These are phyloP conservation scores for Drosophila prolongata DNA, from an alignment of 2,888 invertebrate genomes.

Conservation along the genomic window DNA sequence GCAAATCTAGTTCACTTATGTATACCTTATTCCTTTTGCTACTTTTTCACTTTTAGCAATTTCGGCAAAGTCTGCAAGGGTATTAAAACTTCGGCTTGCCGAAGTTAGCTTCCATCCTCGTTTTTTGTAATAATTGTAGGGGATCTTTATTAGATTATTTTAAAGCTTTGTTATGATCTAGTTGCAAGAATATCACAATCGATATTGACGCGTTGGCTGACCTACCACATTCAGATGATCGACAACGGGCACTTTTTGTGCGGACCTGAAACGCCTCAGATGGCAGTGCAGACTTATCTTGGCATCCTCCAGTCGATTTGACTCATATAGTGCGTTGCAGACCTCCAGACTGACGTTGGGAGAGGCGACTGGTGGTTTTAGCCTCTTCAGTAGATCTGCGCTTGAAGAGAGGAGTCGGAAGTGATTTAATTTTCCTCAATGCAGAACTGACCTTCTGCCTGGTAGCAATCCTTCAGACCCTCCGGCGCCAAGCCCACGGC, in stretches of 20 bases:
- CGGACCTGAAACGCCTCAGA: constrained; percentile 49
- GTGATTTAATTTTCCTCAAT: neutral
- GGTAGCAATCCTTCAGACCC: constrained; percentile 67
- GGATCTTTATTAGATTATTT: too few species aligned
- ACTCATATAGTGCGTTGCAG: constrained; percentile 75
- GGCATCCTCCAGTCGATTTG: constrained; percentile 78
- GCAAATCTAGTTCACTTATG: too few species aligned
- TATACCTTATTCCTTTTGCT: too few species aligned
- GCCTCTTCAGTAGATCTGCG: constrained; percentile 34
- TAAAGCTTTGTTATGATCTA: too few species aligned
- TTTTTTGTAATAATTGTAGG: too few species aligned
- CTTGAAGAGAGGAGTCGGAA: neutral
- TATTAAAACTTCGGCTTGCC: too few species aligned
- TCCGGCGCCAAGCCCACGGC: constrained; percentile 68
- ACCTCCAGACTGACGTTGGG: constrained; percentile 72
- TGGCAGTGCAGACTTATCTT: constrained; percentile 68
- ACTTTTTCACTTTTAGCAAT: too few species aligned
- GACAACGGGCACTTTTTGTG: constrained; percentile 61
- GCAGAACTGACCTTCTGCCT: constrained; percentile 66
- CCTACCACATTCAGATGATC: constrained; percentile 70
- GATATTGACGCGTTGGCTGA: too few species aligned
- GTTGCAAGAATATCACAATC: too few species aligned
- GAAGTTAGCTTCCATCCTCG: too few species aligned
- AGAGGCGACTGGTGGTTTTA: neutral
- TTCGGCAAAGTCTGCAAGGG: too few species aligned